Percentiles rank a stretch among this genome's conserved stretches.
Evolutionary conservation across 2,888 invertebrate genomes (phyloP).

Genomic region (Steinernema carpocapsae): DNA sequence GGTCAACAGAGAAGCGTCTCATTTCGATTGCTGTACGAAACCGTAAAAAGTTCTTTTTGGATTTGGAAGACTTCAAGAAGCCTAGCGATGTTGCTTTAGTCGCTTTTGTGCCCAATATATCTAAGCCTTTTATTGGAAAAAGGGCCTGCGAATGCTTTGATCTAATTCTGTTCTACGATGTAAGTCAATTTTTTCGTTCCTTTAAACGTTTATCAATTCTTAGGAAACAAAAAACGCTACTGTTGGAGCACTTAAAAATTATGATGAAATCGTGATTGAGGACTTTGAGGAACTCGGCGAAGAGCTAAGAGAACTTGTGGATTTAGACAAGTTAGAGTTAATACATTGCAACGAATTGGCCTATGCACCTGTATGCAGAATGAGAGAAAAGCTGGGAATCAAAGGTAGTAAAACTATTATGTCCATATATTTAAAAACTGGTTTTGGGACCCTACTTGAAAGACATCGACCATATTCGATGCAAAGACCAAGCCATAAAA

Average conservation of each 20-base stretch:
- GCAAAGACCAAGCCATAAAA: not conserved
- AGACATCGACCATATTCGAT: not conserved
- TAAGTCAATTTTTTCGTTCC: not conserved
- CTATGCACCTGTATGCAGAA: not conserved
- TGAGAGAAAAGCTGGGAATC: not conserved
- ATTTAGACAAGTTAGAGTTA: not conserved
- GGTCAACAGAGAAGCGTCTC: conserved; percentile 10
- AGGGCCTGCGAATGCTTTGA: not conserved
- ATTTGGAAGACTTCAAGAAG: conserved; percentile 12
- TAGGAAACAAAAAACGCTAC: not conserved
- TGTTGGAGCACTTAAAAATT: too few species aligned
- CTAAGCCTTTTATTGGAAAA: not conserved
- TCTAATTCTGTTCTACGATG: conserved; percentile 19
- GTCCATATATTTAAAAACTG: not conserved
- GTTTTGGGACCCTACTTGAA: not conserved
- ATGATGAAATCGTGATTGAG: not conserved
- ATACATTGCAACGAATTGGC: conserved; percentile 6
- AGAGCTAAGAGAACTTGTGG: conserved; percentile 1
- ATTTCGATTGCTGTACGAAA: conserved; percentile 2
- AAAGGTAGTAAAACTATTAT: not conserved
- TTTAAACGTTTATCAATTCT: not conserved
- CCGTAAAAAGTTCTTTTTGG: not conserved
- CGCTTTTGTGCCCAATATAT: not conserved
- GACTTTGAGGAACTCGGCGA: conserved; percentile 9
- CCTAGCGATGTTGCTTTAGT: conserved; percentile 4